These are phyloP conservation scores for Kryptolebias marmoratus DNA, from an alignment of 2,113 vertebrate genomes.

Conservation along the genomic window DNA sequence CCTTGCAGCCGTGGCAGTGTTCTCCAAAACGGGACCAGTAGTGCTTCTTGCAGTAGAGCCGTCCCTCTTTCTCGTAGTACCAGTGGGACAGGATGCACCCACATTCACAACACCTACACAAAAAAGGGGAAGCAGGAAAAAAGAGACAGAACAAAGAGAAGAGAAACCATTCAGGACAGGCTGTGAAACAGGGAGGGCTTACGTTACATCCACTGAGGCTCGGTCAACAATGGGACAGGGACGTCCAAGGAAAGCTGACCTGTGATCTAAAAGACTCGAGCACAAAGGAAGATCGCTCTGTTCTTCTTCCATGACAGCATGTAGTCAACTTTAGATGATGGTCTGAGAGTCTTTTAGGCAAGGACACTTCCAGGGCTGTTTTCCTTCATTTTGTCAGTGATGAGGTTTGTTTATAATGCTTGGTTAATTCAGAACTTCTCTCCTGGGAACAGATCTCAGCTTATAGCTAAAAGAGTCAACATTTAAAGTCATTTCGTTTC, in stretches of 20 bases:
- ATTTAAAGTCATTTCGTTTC: too few relatives aligned
- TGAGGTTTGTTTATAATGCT: background rate
- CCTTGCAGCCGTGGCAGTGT: constrained; percentile 91
- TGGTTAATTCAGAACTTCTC: too few relatives aligned
- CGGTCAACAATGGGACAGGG: background rate
- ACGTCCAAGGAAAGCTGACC: background rate
- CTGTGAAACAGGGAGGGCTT: too few relatives aligned
- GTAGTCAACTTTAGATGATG: too few relatives aligned
- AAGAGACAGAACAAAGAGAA: constrained; percentile 5
- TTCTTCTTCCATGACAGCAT: too few relatives aligned
- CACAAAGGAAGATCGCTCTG: background rate
- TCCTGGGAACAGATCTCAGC: too few relatives aligned
- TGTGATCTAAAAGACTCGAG: background rate
- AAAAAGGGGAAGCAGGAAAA: constrained; percentile 7
- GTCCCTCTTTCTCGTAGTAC: constrained; percentile 94
- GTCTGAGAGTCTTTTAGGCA: background rate
- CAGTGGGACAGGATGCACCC: constrained; percentile 88
- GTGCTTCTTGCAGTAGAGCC: constrained; percentile 94
- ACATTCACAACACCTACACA: constrained; percentile 91
- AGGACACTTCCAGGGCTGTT: too few relatives aligned
- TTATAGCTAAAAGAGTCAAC: too few relatives aligned
- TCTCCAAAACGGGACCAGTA: constrained; percentile 93
- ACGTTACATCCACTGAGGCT: too few relatives aligned
- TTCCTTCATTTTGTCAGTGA: background rate
- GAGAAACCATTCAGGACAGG: too few relatives aligned